Conservation (phyloP, 2,797 vertebrate species). For the Mico argentatus region DNA sequence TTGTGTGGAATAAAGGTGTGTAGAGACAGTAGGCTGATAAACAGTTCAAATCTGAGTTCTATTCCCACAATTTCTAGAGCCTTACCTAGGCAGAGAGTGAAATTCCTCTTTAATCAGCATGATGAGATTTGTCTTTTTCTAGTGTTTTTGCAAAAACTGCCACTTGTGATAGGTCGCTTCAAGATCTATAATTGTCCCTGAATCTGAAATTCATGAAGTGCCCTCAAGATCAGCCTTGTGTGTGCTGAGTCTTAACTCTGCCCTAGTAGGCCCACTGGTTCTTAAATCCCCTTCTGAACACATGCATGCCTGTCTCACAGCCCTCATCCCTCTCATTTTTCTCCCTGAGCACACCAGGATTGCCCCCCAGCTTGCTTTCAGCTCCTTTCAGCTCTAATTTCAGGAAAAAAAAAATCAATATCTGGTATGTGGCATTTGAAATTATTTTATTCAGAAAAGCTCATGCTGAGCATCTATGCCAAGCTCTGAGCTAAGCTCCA, state of each 20-base stretch:
- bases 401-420: neutral
- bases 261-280: neutral
- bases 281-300: neutral
- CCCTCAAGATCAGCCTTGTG: neutral
- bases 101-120: neutral
- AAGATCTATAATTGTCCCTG: neutral
- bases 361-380: neutral
- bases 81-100: neutral
- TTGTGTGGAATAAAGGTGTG: rapidly evolving
- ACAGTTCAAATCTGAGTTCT: neutral
- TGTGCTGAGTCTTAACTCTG: too few relatives aligned
- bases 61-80: neutral
- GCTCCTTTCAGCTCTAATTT: neutral
- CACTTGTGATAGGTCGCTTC: neutral
- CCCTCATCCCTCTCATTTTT: neutral
- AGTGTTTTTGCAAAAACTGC: neutral
- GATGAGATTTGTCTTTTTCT: neutral
- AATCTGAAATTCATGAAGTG: neutral
- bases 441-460: neutral
- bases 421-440: neutral
- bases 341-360: neutral
- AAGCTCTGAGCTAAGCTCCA: neutral
- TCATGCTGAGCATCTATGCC: rapidly evolving
- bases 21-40: neutral
- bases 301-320: rapidly evolving